Conservation (phyloP, 2,888 invertebrate genomes). For the Auanema sp. region DNA sequence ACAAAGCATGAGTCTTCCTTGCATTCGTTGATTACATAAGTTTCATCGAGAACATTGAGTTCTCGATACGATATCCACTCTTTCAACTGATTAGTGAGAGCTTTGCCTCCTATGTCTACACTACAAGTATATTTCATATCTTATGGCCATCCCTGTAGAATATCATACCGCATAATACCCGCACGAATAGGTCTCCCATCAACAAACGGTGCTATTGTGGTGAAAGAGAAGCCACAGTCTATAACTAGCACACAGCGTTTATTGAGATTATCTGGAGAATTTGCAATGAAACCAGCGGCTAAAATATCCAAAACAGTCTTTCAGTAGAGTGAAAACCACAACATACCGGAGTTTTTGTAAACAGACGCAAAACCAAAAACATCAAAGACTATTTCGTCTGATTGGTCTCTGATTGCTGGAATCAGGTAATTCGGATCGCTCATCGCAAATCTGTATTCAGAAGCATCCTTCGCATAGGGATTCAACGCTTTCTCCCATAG, state of each 20-base stretch:
- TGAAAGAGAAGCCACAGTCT: constrained; percentile 92
- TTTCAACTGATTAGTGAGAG: constrained; percentile 93
- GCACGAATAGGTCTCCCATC: constrained; percentile 69
- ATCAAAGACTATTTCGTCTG: constrained; percentile 94
- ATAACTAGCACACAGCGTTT: constrained; percentile 79
- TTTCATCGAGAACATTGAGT: constrained; percentile 77
- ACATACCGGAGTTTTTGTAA: constrained; percentile 48
- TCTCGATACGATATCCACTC: constrained; percentile 90
- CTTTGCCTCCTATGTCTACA: constrained; percentile 93
- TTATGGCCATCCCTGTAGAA: background rate
- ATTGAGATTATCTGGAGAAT: constrained; percentile 29
- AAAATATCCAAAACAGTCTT: background rate
- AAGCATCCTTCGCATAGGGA: constrained; percentile 55
- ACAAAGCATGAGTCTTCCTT: constrained; percentile 97
- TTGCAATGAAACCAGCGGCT: constrained; percentile 15
- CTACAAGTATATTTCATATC: constrained; percentile 67
- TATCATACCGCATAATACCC: constrained; percentile 45
- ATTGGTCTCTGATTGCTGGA: constrained; percentile 84
- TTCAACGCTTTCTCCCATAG: constrained; percentile 94
- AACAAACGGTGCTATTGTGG: constrained; percentile 88
- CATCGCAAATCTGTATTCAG: constrained; percentile 79
- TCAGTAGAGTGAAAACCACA: background rate
- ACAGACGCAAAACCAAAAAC: constrained; percentile 88
- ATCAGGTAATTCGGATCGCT: constrained; percentile 95
- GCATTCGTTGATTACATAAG: constrained; percentile 74